Conservation (phyloP, 2,888 invertebrate species). For the Agrilus cyanescens region DNA sequence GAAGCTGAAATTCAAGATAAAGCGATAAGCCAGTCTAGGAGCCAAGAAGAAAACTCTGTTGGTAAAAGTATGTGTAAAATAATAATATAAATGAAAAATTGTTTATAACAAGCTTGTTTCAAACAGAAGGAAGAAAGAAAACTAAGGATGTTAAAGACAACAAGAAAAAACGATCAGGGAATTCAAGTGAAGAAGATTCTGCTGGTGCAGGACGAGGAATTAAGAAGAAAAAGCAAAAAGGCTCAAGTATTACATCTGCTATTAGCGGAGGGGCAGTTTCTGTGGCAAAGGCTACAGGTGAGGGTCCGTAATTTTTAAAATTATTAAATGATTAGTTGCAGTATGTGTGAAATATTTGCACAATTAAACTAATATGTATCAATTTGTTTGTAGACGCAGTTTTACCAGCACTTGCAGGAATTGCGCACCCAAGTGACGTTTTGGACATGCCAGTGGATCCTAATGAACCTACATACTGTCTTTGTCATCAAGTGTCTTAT, state of each 20-base stretch:
- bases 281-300: slow-evolving; percentile 32
- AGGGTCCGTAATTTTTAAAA: slow-evolving; percentile 30
- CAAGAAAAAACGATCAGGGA: slow-evolving; percentile 44
- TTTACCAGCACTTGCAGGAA: slow-evolving; percentile 43
- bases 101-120: slow-evolving; percentile 12
- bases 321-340: not conserved
- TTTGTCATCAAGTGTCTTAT: slow-evolving; percentile 94
- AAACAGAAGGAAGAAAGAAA: slow-evolving; percentile 55
- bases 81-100: slow-evolving; percentile 2
- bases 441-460: slow-evolving; percentile 90
- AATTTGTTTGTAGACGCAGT: slow-evolving; percentile 35
- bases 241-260: slow-evolving; percentile 23
- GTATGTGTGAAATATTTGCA: not conserved
- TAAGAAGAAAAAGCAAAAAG: slow-evolving; percentile 49
- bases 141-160: slow-evolving; percentile 49
- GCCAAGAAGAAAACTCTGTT: slow-evolving; percentile 51
- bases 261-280: slow-evolving; percentile 23
- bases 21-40: slow-evolving; percentile 58
- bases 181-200: slow-evolving; percentile 40
- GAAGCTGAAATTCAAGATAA: slow-evolving; percentile 96
- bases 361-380: too few relatives aligned
- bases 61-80: slow-evolving; percentile 41
- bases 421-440: slow-evolving; percentile 79
- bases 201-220: slow-evolving; percentile 31
- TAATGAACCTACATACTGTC: slow-evolving; percentile 96